Evolutionary conservation across 2,113 vertebrate genomes (phyloP).

Genomic region (Pseudopodoces humilis): DNA sequence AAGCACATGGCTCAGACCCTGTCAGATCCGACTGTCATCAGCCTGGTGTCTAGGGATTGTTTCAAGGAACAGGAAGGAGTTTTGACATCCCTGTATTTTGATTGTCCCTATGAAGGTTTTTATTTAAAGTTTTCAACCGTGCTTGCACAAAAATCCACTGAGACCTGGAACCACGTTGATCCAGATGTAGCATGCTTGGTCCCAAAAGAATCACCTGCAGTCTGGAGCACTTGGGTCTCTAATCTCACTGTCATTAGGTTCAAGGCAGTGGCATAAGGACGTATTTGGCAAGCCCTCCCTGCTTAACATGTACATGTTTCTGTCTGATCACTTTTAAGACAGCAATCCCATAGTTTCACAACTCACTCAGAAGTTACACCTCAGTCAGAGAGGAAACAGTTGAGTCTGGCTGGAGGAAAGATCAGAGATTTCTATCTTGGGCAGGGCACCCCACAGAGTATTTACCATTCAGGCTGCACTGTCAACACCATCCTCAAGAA

Average conservation of each 20-base stretch:
- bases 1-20: neutral
- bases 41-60: neutral
- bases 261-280: slow-evolving; percentile 11
- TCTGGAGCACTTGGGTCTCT: neutral
- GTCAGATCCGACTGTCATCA: neutral
- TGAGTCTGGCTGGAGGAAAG: slow-evolving; percentile 46
- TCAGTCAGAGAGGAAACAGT: slow-evolving; percentile 7
- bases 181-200: neutral
- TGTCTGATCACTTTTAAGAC: neutral
- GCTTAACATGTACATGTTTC: neutral
- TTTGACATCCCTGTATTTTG: neutral
- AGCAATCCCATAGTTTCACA: slow-evolving; percentile 7
- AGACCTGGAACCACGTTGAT: neutral
- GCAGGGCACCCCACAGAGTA: slow-evolving; percentile 42
- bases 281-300: slow-evolving; percentile 13
- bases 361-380: slow-evolving; percentile 16
- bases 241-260: neutral
- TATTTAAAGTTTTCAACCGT: neutral
- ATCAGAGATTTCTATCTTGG: slow-evolving; percentile 60
- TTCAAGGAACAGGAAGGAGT: slow-evolving; percentile 10
- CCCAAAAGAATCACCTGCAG: neutral
- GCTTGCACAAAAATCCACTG: neutral
- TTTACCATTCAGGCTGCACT: slow-evolving; percentile 50
- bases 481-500: slow-evolving; percentile 51
- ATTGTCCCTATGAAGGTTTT: neutral